Evolutionary conservation across 2,888 invertebrate species (phyloP).

Genomic region (Luffia ferchaultella): DNA sequence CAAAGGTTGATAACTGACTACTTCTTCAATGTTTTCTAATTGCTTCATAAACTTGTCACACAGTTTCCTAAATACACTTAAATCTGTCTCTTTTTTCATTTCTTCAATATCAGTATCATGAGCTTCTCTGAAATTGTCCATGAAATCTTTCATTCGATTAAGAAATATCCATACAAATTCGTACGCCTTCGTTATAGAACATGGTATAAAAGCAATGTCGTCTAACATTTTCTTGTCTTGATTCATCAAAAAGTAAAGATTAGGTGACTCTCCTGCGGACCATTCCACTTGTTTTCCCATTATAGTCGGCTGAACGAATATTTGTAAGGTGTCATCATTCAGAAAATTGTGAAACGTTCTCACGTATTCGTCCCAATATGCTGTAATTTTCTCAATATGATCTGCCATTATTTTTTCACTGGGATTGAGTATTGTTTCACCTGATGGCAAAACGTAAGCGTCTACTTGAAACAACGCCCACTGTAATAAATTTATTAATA

Average conservation of each 20-base stretch:
- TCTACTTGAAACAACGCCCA: slow-evolving; percentile 70
- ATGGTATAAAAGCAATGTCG: slow-evolving; percentile 65
- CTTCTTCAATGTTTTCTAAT: slow-evolving; percentile 71
- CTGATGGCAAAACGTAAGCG: slow-evolving; percentile 48
- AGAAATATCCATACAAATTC: slow-evolving; percentile 70
- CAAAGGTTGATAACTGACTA: slow-evolving; percentile 72
- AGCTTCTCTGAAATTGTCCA: slow-evolving; percentile 76
- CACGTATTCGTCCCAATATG: slow-evolving; percentile 73
- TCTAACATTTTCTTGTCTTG: slow-evolving; percentile 68
- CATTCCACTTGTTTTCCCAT: slow-evolving; percentile 84
- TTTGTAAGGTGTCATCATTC: slow-evolving; percentile 72
- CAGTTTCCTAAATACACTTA: slow-evolving; percentile 70
- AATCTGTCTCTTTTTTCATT: slow-evolving; percentile 71
- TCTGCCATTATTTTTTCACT: slow-evolving; percentile 64
- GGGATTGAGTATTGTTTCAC: slow-evolving; percentile 63
- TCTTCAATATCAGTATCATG: slow-evolving; percentile 67
- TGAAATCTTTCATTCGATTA: slow-evolving; percentile 70
- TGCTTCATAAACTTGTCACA: slow-evolving; percentile 76
- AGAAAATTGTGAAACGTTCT: slow-evolving; percentile 75
- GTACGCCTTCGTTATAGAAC: slow-evolving; percentile 68
- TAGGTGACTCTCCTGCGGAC: slow-evolving; percentile 77
- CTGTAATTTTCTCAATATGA: slow-evolving; percentile 68
- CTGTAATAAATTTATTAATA: slow-evolving; percentile 59
- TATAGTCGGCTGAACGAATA: slow-evolving; percentile 84
- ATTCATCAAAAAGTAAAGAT: slow-evolving; percentile 72